Evolutionary conservation across 1,140 invertebrate genomes (phyloP).

Genomic region (Conus ventricosus): DNA sequence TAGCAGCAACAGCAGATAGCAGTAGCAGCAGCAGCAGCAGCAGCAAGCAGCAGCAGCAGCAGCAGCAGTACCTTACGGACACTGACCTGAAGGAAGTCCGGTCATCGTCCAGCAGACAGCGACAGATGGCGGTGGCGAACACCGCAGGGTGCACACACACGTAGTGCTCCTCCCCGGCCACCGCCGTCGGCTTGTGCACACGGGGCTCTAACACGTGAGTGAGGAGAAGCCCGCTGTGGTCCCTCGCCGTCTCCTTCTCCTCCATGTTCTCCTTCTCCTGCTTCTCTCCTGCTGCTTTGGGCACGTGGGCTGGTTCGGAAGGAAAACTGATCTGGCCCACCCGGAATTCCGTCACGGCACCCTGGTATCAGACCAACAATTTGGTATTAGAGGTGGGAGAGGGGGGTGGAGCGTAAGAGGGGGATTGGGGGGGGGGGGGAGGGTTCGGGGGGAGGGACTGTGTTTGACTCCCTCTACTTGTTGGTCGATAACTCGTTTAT

Average conservation of each 20-base stretch:
- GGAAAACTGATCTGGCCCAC: background rate
- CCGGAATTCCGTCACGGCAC: background rate
- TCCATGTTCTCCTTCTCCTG: background rate
- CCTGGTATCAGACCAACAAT: background rate
- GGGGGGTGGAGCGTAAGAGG: too few relatives aligned
- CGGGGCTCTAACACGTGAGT: background rate
- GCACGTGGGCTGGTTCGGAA: background rate
- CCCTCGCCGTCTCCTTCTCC: background rate
- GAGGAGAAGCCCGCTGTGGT: too few relatives aligned
- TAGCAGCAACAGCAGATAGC: background rate
- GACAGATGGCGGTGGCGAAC: slow-evolving; percentile 42
- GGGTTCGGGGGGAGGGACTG: too few relatives aligned
- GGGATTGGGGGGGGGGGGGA: too few relatives aligned
- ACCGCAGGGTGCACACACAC: slow-evolving; percentile 47
- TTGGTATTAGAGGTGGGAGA: too few relatives aligned
- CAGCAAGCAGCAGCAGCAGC: background rate
- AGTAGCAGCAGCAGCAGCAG: background rate
- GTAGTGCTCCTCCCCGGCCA: slow-evolving; percentile 5
- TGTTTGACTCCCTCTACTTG: too few relatives aligned
- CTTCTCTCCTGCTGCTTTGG: background rate
- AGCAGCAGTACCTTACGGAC: background rate
- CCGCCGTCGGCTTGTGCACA: background rate
- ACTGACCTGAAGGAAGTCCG: slow-evolving; percentile 35
- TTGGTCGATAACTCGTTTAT: too few relatives aligned
- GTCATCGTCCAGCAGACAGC: slow-evolving; percentile 48